Evolutionary conservation across 1,140 invertebrate species (phyloP).

Genomic region (Lepidurus couesii): DNA sequence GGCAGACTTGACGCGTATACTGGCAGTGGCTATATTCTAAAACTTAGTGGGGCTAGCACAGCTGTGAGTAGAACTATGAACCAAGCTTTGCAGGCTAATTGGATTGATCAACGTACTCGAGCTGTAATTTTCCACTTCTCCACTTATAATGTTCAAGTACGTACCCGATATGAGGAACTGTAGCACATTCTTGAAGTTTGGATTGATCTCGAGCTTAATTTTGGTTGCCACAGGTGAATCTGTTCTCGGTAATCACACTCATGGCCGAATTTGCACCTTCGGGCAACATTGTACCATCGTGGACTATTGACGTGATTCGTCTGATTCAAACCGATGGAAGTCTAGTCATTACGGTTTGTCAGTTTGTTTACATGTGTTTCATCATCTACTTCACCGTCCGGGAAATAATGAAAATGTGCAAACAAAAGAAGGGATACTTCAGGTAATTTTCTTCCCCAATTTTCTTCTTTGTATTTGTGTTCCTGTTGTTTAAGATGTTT

Average conservation of each 20-base stretch:
- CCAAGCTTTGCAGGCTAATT: conserved; percentile 45
- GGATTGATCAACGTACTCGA: conserved; percentile 53
- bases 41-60: conserved; percentile 45
- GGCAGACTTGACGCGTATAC: conserved; percentile 48
- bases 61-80: conserved; percentile 43
- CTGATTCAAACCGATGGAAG: conserved; percentile 43
- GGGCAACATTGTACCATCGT: conserved; percentile 49
- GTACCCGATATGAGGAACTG: conserved; percentile 16
- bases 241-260: conserved; percentile 50
- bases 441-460: background rate
- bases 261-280: conserved; percentile 50
- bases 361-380: conserved; percentile 46
- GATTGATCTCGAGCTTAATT: conserved; percentile 19
- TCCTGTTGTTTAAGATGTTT: too few species aligned
- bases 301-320: conserved; percentile 49
- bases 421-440: conserved; percentile 42
- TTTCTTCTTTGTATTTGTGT: background rate
- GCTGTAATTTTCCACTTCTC: conserved; percentile 56
- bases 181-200: conserved; percentile 24
- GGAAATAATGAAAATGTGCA: conserved; percentile 42
- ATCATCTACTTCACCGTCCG: conserved; percentile 50
- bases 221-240: conserved; percentile 43
- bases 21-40: conserved; percentile 54
- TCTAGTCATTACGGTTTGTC: conserved; percentile 44
- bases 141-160: conserved; percentile 52